Base-by-base conservation (phyloP, 2,888 invertebrate genomes). In the Andrena trimmerana region DNA sequence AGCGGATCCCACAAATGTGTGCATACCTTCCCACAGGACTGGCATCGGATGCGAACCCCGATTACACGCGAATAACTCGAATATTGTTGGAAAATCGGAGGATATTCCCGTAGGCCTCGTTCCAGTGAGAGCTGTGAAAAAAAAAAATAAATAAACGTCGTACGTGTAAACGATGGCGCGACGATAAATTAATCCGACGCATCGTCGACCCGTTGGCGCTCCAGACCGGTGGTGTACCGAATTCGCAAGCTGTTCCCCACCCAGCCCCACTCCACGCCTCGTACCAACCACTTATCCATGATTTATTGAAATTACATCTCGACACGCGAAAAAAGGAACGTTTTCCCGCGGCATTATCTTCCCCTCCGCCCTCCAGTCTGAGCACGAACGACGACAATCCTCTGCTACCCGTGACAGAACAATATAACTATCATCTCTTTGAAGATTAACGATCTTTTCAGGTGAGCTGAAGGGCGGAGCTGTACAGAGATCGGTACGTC, bases 271-370 rank as follows among this genome's bases (percentile, higher is more conserved):
- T 13, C 33, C 20, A 8, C n/a, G 20, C 36, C 52, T 27, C 54
- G 62, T 24, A 75, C 77, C 74, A 65, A 59, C 87, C 84, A 84
- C 89, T 88, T 88, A 89, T 85, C 85, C 76, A 72, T 84, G 88
- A 89, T 89, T 88, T 90, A 89, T 90, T 86, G 84, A 90, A 88
- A 89, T 89, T 89, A 89, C 84, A 82, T 83, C 73, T 77, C 76
- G 78, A 76, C 90, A 85, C 85, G 85, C 85, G 90, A 86, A 80
- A 86, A 83, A 84, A 81, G 80, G 69, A 86, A 69, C 81, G 67
- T 85, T 81, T 70, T 76, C 74, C 80, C 81, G 79, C 83, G 85
- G 80, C 78, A 78, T 79, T 84, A 82, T 84, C 83, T 84, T 67
- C 70, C 80, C 74, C 82, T 82, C 81, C 62, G 48, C 71, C 66